phyloP scores from a whole-genome alignment of 2,113 vertebrate genomes.

The Atherinomorus stipes region DNA sequence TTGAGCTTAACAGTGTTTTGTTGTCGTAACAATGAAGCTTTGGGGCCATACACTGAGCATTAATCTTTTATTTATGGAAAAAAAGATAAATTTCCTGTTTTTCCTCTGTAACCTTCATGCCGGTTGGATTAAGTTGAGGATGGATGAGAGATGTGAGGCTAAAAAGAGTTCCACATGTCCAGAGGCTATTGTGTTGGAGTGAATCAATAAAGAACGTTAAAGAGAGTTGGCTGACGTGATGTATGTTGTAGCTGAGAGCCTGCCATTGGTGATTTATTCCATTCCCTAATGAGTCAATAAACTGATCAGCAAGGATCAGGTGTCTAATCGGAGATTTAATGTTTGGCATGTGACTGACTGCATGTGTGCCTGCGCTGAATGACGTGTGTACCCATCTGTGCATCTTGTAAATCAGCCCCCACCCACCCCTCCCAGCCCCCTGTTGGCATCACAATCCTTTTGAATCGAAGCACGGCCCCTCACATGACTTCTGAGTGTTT shows the following conservation, averaged over 20 bases:
- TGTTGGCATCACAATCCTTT: conserved; percentile 2
- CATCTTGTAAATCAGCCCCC: conserved; percentile 20
- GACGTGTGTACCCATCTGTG: conserved; percentile 46
- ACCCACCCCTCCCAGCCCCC: not conserved
- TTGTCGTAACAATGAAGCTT: conserved; percentile 1
- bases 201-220: conserved; percentile 62
- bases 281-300: conserved; percentile 58
- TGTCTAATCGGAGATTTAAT: conserved; percentile 56
- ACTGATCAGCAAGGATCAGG: conserved; percentile 57
- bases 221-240: conserved; percentile 64
- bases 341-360: conserved; percentile 25
- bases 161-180: conserved; percentile 18
- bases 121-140: conserved; percentile 34
- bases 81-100: conserved; percentile 19
- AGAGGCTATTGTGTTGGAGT: conserved; percentile 43
- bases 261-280: conserved; percentile 53
- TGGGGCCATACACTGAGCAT: not conserved
- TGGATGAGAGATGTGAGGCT: conserved; percentile 25
- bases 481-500: not conserved
- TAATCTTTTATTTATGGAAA: no score
- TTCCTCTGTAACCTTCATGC: not conserved
- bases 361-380: conserved; percentile 11
- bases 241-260: conserved; percentile 46
- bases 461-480: conserved; percentile 16
- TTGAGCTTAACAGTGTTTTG: no score